Percentiles rank a stretch among this genome's conserved stretches.
These are phyloP conservation scores for Phrynosoma platyrhinos DNA, from an alignment of 2,113 vertebrate species.

Conservation along the genomic window DNA sequence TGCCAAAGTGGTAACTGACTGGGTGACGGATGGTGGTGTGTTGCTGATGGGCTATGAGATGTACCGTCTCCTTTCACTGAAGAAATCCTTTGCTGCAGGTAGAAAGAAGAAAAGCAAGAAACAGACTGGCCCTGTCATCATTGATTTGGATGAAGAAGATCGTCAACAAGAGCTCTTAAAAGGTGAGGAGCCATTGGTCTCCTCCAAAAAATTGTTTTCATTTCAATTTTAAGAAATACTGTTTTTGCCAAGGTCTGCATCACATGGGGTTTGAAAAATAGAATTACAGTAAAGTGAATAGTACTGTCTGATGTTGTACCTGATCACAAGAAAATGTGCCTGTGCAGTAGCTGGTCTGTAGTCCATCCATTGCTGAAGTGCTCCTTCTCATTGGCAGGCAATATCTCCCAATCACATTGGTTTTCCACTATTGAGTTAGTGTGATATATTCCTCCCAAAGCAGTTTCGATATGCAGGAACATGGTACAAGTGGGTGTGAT, in stretches of 20 bases:
- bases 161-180: conserved; percentile 96
- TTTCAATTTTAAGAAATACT: background rate
- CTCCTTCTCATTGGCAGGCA: no score
- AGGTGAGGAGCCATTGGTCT: conserved; percentile 76
- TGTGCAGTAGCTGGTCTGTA: no score
- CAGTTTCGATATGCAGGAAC: no score
- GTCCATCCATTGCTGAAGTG: no score
- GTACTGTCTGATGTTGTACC: no score
- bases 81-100: conserved; percentile 96
- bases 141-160: conserved; percentile 98
- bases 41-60: conserved; percentile 99
- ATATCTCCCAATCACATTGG: no score
- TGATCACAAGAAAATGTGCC: no score
- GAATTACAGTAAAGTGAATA: no score
- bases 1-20: conserved; percentile 95
- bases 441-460: no score
- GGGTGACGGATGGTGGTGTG: conserved; percentile 93
- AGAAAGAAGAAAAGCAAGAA: conserved; percentile 98
- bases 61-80: conserved; percentile 97
- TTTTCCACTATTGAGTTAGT: no score
- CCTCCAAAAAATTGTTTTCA: background rate
- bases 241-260: background rate
- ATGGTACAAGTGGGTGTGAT: no score
- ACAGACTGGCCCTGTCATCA: conserved; percentile 93
- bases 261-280: no score